Conservation (phyloP, 1,140 invertebrate genomes). For the Euglossa dilemma region DNA sequence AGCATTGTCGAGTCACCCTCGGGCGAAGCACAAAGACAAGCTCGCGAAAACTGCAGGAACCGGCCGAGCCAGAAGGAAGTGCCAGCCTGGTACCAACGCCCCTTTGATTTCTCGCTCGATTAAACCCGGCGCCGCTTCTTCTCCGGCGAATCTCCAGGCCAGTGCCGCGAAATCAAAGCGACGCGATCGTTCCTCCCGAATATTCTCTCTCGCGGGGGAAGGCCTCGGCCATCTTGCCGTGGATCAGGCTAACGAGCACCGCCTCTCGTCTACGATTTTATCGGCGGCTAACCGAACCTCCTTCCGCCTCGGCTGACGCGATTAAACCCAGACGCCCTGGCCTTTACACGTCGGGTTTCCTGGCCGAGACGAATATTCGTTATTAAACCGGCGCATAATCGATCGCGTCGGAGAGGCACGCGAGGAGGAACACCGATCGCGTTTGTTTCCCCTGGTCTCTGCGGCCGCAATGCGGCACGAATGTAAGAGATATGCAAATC, state of each 20-base stretch:
- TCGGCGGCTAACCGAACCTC: constrained; percentile 25
- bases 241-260: constrained; percentile 34
- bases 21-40: constrained; percentile 40
- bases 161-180: constrained; percentile 43
- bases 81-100: constrained; percentile 3
- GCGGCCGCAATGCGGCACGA: background rate
- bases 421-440: no score
- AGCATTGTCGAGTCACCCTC: constrained; percentile 60
- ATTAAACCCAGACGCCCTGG: constrained; percentile 2
- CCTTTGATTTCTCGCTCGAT: constrained; percentile 60
- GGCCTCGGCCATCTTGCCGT: background rate
- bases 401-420: background rate
- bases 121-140: constrained; percentile 47
- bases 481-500: constrained; percentile 54
- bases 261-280: constrained; percentile 28
- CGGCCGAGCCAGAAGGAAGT: background rate
- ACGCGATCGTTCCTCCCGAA: background rate
- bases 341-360: background rate
- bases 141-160: constrained; percentile 42
- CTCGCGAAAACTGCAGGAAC: constrained; percentile 24
- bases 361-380: background rate
- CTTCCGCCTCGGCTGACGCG: background rate
- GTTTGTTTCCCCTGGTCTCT: constrained; percentile 1
- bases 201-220: background rate
- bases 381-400: no score